Percentiles rank a stretch among this genome's conserved stretches.
These are phyloP conservation scores for Leucopsar rothschildi DNA, from an alignment of 2,113 vertebrate genomes.

Conservation along the genomic window DNA sequence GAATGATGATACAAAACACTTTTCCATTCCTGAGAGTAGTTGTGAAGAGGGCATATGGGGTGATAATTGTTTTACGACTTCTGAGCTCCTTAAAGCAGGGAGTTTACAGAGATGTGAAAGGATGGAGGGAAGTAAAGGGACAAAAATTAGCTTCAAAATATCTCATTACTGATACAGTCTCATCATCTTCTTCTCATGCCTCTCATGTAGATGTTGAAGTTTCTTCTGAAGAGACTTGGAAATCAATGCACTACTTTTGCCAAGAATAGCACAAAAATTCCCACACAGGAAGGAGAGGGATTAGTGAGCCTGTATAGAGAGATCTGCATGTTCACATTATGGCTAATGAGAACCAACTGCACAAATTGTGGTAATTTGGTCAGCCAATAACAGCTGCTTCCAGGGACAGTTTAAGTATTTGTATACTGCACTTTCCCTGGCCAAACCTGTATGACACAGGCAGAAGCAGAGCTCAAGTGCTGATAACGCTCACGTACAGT, in stretches of 20 bases:
- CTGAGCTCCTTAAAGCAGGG: background rate
- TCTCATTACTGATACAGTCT: background rate
- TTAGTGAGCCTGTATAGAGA: background rate
- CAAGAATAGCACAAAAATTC: background rate
- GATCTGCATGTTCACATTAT: background rate
- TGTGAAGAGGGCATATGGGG: background rate
- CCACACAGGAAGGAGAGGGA: background rate
- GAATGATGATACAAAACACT: background rate
- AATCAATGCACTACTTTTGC: background rate
- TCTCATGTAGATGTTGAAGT: background rate
- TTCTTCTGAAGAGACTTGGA: background rate
- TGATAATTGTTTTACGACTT: background rate
- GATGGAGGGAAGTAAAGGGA: background rate
- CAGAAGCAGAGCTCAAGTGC: background rate
- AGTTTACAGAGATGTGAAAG: background rate
- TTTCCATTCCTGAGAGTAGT: background rate
- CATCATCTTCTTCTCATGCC: background rate
- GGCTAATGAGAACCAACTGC: background rate
- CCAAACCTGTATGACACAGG: fast-evolving
- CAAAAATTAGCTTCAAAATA: background rate
- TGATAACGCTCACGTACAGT: fast-evolving
- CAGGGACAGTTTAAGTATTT: background rate
- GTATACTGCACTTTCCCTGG: background rate
- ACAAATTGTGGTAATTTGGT: background rate
- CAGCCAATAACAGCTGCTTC: background rate